Conservation (phyloP, 2,797 vertebrate genomes). For the Semaprochilodus insignis region DNA sequence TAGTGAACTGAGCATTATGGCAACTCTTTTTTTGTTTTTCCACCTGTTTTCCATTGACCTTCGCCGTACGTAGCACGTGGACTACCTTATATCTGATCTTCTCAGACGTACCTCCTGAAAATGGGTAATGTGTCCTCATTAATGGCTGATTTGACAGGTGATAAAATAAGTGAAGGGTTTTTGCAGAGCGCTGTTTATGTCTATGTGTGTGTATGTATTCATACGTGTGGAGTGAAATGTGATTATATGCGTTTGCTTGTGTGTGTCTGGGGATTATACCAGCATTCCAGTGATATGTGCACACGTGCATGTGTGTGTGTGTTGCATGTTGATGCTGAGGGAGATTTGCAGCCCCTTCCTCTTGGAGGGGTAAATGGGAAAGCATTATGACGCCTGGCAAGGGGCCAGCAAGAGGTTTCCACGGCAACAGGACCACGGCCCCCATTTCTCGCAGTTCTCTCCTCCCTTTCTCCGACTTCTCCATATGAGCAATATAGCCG, state of each 20-base stretch:
- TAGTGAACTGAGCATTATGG: no score
- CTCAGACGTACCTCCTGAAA: no score
- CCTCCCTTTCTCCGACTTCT: constrained; percentile 34
- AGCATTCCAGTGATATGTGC: neutral
- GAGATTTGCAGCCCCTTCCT: constrained; percentile 49
- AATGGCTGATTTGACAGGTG: no score
- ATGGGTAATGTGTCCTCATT: no score
- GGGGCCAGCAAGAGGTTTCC: constrained; percentile 77
- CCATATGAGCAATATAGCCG: constrained; percentile 29
- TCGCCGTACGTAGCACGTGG: no score
- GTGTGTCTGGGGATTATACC: neutral
- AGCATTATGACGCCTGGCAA: constrained; percentile 81
- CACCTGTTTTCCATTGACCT: no score
- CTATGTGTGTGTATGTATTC: neutral
- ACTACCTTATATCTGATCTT: no score
- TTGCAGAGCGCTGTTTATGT: no score
- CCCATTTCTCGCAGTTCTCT: constrained; percentile 26
- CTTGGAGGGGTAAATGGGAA: constrained; percentile 74
- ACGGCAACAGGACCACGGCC: constrained; percentile 70
- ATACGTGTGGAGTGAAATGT: neutral
- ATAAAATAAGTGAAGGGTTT: no score
- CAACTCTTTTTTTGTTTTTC: no score
- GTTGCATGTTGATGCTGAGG: constrained; percentile 53
- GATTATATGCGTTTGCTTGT: neutral
- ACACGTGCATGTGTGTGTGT: constrained; percentile 37